Evolutionary conservation across 2,113 vertebrate species (phyloP).

Genomic region (Cinclus mexicanus): DNA sequence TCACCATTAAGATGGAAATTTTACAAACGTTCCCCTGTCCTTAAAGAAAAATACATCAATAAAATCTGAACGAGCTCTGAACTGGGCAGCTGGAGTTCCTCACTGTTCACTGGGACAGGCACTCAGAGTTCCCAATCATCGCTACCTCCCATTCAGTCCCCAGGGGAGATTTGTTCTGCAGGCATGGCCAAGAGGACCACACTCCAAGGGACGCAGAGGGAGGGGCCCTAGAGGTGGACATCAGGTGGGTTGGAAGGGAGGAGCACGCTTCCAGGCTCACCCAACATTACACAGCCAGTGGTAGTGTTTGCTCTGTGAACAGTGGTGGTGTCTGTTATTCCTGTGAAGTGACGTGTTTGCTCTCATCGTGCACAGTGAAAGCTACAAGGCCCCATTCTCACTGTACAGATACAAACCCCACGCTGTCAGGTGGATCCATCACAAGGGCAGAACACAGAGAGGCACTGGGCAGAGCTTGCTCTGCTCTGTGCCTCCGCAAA

Average conservation of each 20-base stretch:
- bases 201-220: background rate
- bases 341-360: background rate
- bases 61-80: slow-evolving; percentile 31
- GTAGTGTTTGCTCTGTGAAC: background rate
- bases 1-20: background rate
- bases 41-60: background rate
- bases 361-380: background rate
- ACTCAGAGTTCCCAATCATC: background rate
- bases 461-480: background rate
- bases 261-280: background rate
- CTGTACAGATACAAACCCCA: background rate
- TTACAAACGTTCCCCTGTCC: background rate
- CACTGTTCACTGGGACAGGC: background rate
- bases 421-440: background rate
- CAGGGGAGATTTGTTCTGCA: background rate
- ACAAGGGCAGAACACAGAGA: background rate
- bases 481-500: background rate
- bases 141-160: background rate
- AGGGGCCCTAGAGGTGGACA: background rate
- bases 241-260: background rate
- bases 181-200: background rate
- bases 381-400: background rate
- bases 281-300: background rate
- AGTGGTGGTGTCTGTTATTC: background rate
- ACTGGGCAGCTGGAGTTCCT: slow-evolving; percentile 33